A percentile compares a stretch with the other conserved stretches of the same genome.
Conservation (phyloP, 2,113 vertebrate species). For the Silurus glanis region DNA sequence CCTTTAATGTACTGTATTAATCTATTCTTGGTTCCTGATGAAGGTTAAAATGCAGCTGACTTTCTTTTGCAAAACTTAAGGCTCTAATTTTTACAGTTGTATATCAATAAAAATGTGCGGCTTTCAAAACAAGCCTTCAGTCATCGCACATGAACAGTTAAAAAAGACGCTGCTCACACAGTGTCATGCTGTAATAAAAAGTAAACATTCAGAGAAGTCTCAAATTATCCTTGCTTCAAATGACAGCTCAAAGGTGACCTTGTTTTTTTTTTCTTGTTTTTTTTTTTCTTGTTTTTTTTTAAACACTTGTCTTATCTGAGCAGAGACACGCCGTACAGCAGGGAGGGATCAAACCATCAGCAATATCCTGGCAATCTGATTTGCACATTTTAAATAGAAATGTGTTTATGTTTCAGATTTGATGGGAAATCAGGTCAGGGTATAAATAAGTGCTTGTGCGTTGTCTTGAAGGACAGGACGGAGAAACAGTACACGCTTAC, state of each 20-base stretch:
- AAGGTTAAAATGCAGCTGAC: too few relatives aligned
- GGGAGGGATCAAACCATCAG: not conserved
- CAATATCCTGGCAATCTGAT: conserved; percentile 17
- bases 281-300: not conserved
- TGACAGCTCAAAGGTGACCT: conserved; percentile 34
- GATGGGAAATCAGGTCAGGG: conserved; percentile 10
- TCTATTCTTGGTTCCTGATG: not conserved
- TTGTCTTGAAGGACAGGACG: conserved; percentile 28
- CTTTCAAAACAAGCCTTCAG: not conserved
- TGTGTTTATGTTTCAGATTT: conserved; percentile 10
- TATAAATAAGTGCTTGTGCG: conserved; percentile 1
- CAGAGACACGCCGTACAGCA: not conserved
- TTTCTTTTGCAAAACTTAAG: not conserved
- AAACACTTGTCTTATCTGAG: conserved; percentile 11
- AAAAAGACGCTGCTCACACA: conserved; percentile 25
- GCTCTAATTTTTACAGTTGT: too few relatives aligned
- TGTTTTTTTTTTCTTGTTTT: not conserved
- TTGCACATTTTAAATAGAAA: conserved; percentile 36
- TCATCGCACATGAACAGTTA: conserved; percentile 13
- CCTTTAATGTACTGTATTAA: not conserved
- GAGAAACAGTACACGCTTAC: conserved; percentile 20
- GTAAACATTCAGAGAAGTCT: conserved; percentile 26
- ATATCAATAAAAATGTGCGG: not conserved
- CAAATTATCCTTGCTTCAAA: conserved; percentile 12
- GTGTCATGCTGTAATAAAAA: conserved; percentile 18